Evolutionary conservation across 2,113 vertebrate species (phyloP).

Genomic region (Electrona antarctica): DNA sequence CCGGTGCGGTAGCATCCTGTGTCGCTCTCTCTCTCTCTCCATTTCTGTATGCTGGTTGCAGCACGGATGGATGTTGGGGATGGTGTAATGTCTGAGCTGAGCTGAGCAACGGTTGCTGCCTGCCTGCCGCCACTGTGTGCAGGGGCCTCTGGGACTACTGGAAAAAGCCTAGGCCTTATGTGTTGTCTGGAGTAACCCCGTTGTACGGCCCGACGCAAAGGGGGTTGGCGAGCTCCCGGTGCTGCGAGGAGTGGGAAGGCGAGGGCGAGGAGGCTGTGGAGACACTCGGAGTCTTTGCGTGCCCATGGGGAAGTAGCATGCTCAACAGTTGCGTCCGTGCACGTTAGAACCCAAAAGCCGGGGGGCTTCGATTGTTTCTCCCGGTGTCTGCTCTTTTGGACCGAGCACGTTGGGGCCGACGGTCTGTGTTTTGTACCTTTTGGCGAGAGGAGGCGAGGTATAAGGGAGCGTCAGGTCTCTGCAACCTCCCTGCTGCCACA

Average conservation of each 20-base stretch:
- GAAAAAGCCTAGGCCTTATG: conserved; percentile 73
- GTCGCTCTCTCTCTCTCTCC: conserved; percentile 32
- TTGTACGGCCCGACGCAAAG: conserved; percentile 42
- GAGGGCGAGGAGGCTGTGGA: conserved; percentile 58
- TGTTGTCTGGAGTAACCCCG: conserved; percentile 60
- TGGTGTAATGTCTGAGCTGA: conserved; percentile 74
- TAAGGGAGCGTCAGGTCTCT: conserved; percentile 39
- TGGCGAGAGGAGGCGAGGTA: conserved; percentile 20
- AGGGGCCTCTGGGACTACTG: conserved; percentile 66
- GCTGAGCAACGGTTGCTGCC: conserved; percentile 59
- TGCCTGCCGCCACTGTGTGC: conserved; percentile 50
- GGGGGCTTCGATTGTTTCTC: conserved; percentile 53
- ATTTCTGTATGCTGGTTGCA: conserved; percentile 53
- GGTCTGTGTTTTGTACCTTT: conserved; percentile 31
- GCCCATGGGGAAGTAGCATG: conserved; percentile 70
- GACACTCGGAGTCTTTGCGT: conserved; percentile 63
- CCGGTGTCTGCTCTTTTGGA: conserved; percentile 32
- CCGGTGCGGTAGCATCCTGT: conserved; percentile 46
- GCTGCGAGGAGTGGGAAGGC: conserved; percentile 59
- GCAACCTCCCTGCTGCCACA: conserved; percentile 50
- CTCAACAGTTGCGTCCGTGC: conserved; percentile 52
- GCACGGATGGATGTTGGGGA: conserved; percentile 54
- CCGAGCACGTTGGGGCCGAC: conserved; percentile 21
- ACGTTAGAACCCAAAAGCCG: conserved; percentile 51
- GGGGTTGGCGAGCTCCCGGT: conserved; percentile 46